Conservation (phyloP, 2,113 vertebrate genomes). For the Coryphaenoides rupestris region DNA sequence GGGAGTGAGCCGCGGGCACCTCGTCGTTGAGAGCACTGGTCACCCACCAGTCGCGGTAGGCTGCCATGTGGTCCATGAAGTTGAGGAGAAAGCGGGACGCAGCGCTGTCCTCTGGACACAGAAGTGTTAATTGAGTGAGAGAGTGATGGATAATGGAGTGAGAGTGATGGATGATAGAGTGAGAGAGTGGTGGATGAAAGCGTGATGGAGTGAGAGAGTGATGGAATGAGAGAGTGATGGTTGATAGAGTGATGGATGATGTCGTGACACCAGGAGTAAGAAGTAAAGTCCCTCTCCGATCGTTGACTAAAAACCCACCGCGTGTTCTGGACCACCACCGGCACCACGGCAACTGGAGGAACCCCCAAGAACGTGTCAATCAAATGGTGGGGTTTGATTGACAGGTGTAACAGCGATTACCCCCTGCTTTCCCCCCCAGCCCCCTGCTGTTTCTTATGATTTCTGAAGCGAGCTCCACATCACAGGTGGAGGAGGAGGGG, state of each 20-base stretch:
- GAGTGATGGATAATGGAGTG: no score
- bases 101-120: slow-evolving; percentile 87
- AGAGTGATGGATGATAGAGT: no score
- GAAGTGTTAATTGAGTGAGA: background rate
- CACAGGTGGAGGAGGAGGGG: background rate
- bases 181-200: no score
- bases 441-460: background rate
- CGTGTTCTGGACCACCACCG: no score
- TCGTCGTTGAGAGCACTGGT: slow-evolving; percentile 91
- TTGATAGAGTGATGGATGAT: no score
- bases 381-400: background rate
- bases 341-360: background rate
- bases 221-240: no score
- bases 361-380: background rate
- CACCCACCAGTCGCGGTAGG: slow-evolving; percentile 92
- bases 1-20: slow-evolving; percentile 90
- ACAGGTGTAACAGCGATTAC: no score
- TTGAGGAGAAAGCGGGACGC: slow-evolving; percentile 87
- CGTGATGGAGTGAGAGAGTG: no score
- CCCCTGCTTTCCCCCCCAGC: no score
- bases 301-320: no score
- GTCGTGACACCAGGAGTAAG: no score
- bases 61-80: slow-evolving; percentile 94
- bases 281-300: no score
- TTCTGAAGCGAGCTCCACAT: background rate